Conservation (phyloP, 2,888 invertebrate genomes). For the Meiosimyza decipiens region DNA sequence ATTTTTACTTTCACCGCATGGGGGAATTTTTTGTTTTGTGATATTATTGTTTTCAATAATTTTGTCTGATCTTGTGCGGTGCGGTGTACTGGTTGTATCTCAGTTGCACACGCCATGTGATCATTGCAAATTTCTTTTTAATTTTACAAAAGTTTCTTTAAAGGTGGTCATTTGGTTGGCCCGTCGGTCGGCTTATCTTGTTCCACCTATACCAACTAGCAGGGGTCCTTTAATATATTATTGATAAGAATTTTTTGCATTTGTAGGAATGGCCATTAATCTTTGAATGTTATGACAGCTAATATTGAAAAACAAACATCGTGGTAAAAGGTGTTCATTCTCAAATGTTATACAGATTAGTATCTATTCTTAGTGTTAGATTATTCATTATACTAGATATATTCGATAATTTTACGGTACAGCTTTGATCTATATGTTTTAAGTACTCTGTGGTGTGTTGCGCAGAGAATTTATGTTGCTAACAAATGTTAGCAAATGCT, state of each 20-base stretch:
- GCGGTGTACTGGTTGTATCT: not conserved
- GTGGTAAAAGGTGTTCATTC: constrained; percentile 14
- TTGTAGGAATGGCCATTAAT: constrained; percentile 41
- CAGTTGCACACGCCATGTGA: not conserved
- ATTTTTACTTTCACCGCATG: constrained; percentile 64
- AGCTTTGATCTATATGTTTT: too few relatives aligned
- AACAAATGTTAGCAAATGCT: too few relatives aligned
- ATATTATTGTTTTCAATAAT: not conserved
- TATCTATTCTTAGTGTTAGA: too few relatives aligned
- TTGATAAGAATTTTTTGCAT: constrained; percentile 25
- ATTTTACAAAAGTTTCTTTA: too few relatives aligned
- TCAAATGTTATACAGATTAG: not conserved
- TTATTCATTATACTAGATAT: too few relatives aligned
- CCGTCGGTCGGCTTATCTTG: too few relatives aligned
- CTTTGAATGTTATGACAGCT: constrained; percentile 37
- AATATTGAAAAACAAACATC: constrained; percentile 14
- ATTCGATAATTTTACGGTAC: too few relatives aligned
- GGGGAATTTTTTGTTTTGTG: constrained; percentile 42
- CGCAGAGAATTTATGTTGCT: too few relatives aligned
- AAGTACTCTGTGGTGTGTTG: too few relatives aligned
- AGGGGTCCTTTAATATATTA: constrained; percentile 11
- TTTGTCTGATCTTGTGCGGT: constrained; percentile 8
- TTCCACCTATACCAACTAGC: not conserved
- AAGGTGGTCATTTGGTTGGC: too few relatives aligned
- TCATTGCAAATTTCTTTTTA: constrained; percentile 6